These are phyloP conservation scores for Percina caprodes DNA, from an alignment of 2,113 vertebrate genomes.

Conservation along the genomic window DNA sequence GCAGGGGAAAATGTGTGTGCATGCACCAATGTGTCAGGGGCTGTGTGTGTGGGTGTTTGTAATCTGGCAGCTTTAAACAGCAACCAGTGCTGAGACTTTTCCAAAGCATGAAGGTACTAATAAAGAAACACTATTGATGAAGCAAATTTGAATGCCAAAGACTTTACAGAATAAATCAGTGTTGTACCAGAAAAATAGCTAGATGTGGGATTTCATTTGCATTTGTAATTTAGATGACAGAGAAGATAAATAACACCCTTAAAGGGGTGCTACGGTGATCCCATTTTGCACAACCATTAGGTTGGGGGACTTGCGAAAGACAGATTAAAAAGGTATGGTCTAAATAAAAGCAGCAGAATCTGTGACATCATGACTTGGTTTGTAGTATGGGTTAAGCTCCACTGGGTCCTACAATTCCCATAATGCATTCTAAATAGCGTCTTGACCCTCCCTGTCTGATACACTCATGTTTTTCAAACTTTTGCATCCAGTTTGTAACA, in stretches of 20 bases:
- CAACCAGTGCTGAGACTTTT: slow-evolving; percentile 21
- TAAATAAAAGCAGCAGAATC: background rate
- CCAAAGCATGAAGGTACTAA: background rate
- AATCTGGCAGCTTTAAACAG: slow-evolving; percentile 20
- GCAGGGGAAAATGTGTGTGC: slow-evolving; percentile 2
- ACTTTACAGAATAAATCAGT: background rate
- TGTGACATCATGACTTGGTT: background rate
- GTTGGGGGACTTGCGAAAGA: background rate
- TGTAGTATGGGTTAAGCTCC: background rate
- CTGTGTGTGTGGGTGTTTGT: slow-evolving; percentile 27
- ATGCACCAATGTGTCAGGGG: slow-evolving; percentile 21
- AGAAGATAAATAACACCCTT: background rate
- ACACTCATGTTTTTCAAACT: background rate
- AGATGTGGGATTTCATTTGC: background rate
- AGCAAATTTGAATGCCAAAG: background rate
- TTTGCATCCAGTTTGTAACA: background rate
- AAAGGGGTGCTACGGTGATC: background rate
- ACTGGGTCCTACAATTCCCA: slow-evolving; percentile 12
- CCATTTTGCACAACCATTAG: background rate
- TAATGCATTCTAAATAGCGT: background rate
- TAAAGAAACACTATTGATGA: background rate
- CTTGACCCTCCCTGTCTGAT: background rate
- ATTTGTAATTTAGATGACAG: background rate
- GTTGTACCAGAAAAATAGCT: background rate
- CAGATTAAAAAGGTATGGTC: background rate